Evolutionary conservation across 2,113 vertebrate species (phyloP), one percentile per base, ranked within the genome.

Genomic region (Cyanoliseus patagonus): DNA sequence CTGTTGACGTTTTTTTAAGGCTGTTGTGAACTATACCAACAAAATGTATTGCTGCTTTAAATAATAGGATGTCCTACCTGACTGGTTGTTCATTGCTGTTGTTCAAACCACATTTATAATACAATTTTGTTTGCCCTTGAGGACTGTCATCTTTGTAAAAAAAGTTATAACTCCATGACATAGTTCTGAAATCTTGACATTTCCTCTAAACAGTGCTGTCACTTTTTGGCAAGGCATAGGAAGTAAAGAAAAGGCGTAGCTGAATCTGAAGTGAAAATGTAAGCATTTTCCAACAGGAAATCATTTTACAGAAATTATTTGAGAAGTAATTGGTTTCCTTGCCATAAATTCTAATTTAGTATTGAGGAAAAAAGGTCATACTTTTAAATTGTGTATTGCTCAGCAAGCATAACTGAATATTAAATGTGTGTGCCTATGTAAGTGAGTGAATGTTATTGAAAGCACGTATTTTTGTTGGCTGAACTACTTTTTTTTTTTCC

Each of bases 241-340:
- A 95, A 83, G 44, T n/a, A 64, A 79, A 75, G 84, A 85, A 69
- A 81, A 95, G 47, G n/a, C 68, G 5, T 81, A 86, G 67, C 87
- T 91, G 82, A 91, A 63, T 61, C 73, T 84, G 39, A 77, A 94
- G 68, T 85, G 57, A 83, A 94, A 96, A 79, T 67, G 19, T 59
- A 90, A 94, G 67, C 24, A 6, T 82, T 95, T 93, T 94, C 41
- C 17, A 73, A 27, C 30, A 88, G 64, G 64, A 92, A 81, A 69
- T 92, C 0, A 41, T 63, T 81, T 88, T 55, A 67, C n/a, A 46
- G 66, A 83, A 76, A 33, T 81, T 68, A 44, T 37, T 74, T 0
- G 0, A 81, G 57, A 77, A 55, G 37, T 83, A 69, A 91, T 74
- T 90, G 33, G 35, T 76, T 92, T 69, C 51, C 61, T 80, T 74